Base-by-base conservation (phyloP, 2,113 vertebrate species). In the Pycnonotus jocosus region DNA sequence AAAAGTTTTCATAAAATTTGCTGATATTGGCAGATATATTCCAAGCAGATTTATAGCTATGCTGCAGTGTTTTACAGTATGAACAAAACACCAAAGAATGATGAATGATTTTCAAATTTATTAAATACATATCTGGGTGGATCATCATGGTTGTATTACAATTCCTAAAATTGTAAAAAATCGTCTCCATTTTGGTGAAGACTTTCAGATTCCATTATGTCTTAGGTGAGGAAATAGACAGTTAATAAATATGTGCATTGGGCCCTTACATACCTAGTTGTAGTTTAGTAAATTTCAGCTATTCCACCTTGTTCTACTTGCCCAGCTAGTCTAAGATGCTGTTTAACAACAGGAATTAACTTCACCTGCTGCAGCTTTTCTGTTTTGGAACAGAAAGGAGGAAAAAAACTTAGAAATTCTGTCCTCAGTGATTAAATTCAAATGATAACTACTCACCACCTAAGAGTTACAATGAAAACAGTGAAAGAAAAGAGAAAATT, bases 91-190 rank as follows among this genome's bases (percentile, higher is more conserved):
- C 2, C 35, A 74, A 81, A 12, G 48, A 51, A 68, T 58, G 33
- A 44, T 28, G 45, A 82, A 28, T 37, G 0, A 58, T 95, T 97
- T 93, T 68, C 64, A 60, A 81, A 84, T 31, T 38, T 83, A 61
- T 74, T 71, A 91, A 87, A 87, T 90, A 23, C 31, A 6, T 47
- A 51, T 89, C 44, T 82, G 23, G 7, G 37, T 93, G 47, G 6
- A 35, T 92, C 91, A 95, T 81, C 45, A 79, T 9, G 7, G 2
- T 38, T 87, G 19, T 35, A 60, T 51, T 73, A 73, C 58, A 30
- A 79, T 92, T 95, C 80, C 65, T 85, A 87, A 64, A 71, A 58
- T 72, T 95, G 27, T 73, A 40, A 96, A 81, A 94, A 73, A 65
- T 68, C 5, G 64, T 42, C 45, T 86, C 90, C 13, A 78, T 65